These are phyloP conservation scores for Isoperla grammatica DNA, from an alignment of 2,888 invertebrate genomes.

Conservation along the genomic window DNA sequence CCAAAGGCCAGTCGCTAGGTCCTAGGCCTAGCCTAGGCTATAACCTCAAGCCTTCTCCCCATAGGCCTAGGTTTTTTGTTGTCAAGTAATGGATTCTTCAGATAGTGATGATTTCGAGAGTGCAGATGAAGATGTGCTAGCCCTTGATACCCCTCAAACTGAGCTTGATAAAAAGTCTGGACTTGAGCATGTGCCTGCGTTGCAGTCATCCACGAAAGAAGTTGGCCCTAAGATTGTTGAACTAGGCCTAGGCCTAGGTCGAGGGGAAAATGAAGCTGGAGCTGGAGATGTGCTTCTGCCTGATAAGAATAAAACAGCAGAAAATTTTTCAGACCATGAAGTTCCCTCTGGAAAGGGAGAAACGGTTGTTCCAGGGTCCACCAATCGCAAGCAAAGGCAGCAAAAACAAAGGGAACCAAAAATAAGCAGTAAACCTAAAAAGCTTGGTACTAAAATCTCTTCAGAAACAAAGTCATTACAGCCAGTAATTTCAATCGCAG, in stretches of 20 bases:
- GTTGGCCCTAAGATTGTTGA: background rate
- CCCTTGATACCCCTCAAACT: background rate
- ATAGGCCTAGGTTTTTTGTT: too few species aligned
- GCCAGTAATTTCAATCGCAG: background rate
- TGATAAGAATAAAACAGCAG: too few species aligned
- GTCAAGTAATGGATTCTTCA: conserved; percentile 42
- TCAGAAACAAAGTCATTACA: conserved; percentile 23
- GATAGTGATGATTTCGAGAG: conserved; percentile 74
- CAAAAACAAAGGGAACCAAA: conserved; percentile 30
- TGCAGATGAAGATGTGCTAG: conserved; percentile 58
- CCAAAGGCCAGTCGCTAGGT: too few species aligned
- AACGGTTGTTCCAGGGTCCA: background rate
- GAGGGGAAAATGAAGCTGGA: background rate
- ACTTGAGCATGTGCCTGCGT: background rate
- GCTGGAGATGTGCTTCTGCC: background rate
- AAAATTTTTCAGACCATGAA: background rate
- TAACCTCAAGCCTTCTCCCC: too few species aligned
- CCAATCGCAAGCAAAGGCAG: conserved; percentile 28
- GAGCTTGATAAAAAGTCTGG: conserved; percentile 8
- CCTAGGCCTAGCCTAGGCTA: too few species aligned
- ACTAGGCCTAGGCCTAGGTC: too few species aligned
- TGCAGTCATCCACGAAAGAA: too few species aligned
- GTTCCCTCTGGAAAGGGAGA: background rate
- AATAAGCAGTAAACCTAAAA: conserved; percentile 30
- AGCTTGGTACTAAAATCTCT: conserved; percentile 34